Evolutionary conservation across 2,113 vertebrate genomes (phyloP).

Genomic region (Aldabrachelys gigantea): DNA sequence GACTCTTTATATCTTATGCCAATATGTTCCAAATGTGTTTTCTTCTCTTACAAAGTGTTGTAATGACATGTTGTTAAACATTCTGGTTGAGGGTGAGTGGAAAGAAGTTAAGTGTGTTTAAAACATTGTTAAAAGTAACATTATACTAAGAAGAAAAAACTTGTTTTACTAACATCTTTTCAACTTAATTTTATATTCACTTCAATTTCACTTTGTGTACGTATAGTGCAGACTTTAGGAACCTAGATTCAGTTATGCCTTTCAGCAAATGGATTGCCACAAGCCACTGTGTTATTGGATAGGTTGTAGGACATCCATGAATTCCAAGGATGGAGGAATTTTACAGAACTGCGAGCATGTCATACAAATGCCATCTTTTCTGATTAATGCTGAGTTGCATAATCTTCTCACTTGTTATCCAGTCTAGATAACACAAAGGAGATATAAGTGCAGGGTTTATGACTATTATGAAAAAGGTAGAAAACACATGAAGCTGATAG

Average conservation of each 20-base stretch:
- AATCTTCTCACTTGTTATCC: background rate
- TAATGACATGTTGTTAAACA: background rate
- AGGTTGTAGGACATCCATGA: background rate
- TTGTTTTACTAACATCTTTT: background rate
- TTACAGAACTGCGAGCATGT: background rate
- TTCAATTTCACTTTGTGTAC: background rate
- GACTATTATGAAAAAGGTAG: background rate
- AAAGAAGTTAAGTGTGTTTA: background rate
- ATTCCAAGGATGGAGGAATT: background rate
- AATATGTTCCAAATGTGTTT: background rate
- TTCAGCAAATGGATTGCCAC: background rate
- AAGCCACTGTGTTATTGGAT: background rate
- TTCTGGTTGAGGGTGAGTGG: background rate
- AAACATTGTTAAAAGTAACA: background rate
- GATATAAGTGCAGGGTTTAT: background rate
- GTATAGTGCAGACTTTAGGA: too few species aligned
- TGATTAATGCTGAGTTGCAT: accelerated
- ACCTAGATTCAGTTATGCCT: background rate
- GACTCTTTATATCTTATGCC: background rate
- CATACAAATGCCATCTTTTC: background rate
- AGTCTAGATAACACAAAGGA: background rate
- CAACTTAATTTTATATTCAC: background rate
- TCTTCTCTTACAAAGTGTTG: background rate
- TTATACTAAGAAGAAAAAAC: background rate
- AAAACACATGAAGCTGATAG: slow-evolving; percentile 7